Base-by-base conservation (phyloP, 2,113 vertebrate species). In the Cranoglanis bouderius region DNA sequence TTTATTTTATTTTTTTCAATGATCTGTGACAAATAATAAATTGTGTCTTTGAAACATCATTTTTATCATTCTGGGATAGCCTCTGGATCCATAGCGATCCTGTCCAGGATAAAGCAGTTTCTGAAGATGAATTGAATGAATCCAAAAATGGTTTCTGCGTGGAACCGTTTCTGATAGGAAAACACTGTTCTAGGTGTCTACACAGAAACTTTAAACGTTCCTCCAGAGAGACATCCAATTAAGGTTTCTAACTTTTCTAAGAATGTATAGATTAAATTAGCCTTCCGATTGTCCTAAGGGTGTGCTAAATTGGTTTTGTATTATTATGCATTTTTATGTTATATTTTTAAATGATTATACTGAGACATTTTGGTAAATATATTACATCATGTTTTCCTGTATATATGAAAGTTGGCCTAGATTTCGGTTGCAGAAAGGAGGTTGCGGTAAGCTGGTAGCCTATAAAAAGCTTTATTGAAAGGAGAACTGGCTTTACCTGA, bases 391-490 rank as follows among this genome's bases (percentile, higher is more conserved):
- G 4, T 24, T 43, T 46, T 6, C 5, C 16, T 72, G 32, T 18
- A 19, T 72, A 1, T 65, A 19, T 38, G 40, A 75, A 24, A 46
- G 3, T 26, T 29, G 10, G 40, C 4, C 12, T 77, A 14, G 38
- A 4, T 40, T 74, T 74, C 7, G 40, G 67, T 72, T 72, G 35
- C n/a, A 67, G n/a, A 67, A 67, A 35, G 84, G 55, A 40, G 26
- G 63, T 16, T 43, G 2, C 18, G 46, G 32, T 8, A 74, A 51
- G 19, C 70, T 4, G 8, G 9, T 80, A 55, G 53, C 12, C 53
- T 55, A 32, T 81, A 14, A 85, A 87, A 72, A 59, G 46, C 38
- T 81, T 87, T 59, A 14, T 74, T 88, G 61, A 83, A 80, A 74
- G 46, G 55, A 65, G 9, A 86, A 82, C 77, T 78, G 40, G 74